Conservation (phyloP, 2,797 vertebrate genomes). For the Rachycentron canadum region DNA sequence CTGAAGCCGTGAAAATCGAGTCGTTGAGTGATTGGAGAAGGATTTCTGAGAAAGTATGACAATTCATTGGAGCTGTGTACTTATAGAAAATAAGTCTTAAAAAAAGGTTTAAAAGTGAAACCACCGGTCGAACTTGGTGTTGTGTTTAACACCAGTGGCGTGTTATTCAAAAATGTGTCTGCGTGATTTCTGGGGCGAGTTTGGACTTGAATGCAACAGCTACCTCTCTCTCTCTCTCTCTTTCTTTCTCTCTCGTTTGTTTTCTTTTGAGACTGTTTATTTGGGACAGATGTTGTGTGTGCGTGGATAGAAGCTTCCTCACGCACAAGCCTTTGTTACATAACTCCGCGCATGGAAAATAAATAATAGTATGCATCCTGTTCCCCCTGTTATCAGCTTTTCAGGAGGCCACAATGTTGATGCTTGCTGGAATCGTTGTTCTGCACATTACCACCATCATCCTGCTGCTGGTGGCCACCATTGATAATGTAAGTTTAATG, state of each 20-base stretch:
- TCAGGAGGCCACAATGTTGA: constrained; percentile 89
- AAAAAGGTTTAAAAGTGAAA: background rate
- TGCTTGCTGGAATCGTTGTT: constrained; percentile 92
- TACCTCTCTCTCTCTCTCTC: too few relatives aligned
- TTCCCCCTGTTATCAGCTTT: constrained; percentile 45
- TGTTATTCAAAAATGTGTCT: constrained; percentile 30
- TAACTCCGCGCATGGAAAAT: constrained; percentile 32
- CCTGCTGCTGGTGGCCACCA: constrained; percentile 94
- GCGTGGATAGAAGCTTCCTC: constrained; percentile 17
- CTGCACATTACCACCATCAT: constrained; percentile 92
- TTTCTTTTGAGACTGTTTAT: constrained; percentile 40
- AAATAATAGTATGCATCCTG: constrained; percentile 58
- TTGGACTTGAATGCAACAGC: constrained; percentile 52
- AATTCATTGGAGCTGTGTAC: background rate
- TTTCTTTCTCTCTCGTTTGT: background rate
- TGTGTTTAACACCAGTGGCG: constrained; percentile 53
- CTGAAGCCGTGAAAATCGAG: constrained; percentile 3
- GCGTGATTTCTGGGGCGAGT: constrained; percentile 56
- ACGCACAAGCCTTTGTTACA: constrained; percentile 1
- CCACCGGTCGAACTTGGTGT: background rate
- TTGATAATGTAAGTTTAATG: constrained; percentile 93
- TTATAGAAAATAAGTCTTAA: background rate
- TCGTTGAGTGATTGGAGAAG: background rate
- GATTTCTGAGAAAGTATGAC: background rate
- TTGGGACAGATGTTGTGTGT: constrained; percentile 44